Percentiles rank a stretch among this genome's conserved stretches.
These are phyloP conservation scores for Agrilus biguttatus DNA, from an alignment of 2,888 invertebrate genomes.

Conservation along the genomic window DNA sequence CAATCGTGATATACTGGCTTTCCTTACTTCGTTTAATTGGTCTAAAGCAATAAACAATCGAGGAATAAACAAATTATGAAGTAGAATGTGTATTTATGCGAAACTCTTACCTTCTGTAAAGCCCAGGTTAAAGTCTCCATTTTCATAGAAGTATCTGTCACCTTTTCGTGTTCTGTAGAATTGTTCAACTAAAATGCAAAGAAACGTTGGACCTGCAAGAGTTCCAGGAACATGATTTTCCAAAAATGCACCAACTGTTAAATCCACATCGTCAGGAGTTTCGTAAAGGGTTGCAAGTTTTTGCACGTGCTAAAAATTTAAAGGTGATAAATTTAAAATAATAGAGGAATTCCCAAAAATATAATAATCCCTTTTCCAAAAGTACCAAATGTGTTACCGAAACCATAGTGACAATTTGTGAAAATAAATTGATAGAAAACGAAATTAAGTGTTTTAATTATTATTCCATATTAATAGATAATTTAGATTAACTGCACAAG, in stretches of 20 bases:
- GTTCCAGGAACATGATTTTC: slow-evolving; percentile 66
- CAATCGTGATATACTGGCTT: slow-evolving; percentile 60
- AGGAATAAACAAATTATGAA: neutral
- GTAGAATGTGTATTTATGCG: too few species aligned
- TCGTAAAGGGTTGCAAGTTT: slow-evolving; percentile 51
- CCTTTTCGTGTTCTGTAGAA: slow-evolving; percentile 74
- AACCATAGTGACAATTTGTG: too few species aligned
- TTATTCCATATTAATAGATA: too few species aligned
- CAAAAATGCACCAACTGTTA: slow-evolving; percentile 71
- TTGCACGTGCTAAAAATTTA: slow-evolving; percentile 46
- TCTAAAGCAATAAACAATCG: slow-evolving; percentile 16
- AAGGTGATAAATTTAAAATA: too few species aligned
- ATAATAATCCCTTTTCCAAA: neutral
- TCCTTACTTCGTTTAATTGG: slow-evolving; percentile 66
- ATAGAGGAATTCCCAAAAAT: neutral
- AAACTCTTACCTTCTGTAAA: slow-evolving; percentile 44
- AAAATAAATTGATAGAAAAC: too few species aligned
- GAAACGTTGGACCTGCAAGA: slow-evolving; percentile 72
- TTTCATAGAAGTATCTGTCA: slow-evolving; percentile 77
- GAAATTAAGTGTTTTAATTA: too few species aligned
- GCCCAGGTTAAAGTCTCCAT: slow-evolving; percentile 41
- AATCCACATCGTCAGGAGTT: slow-evolving; percentile 67
- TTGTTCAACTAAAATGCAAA: slow-evolving; percentile 77
- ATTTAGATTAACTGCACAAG: too few species aligned
- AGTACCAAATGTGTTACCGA: too few species aligned